A percentile compares a stretch with the other conserved stretches of the same genome.
These are phyloP conservation scores for Leistus spinibarbis DNA, from an alignment of 2,888 invertebrate genomes.

Conservation along the genomic window DNA sequence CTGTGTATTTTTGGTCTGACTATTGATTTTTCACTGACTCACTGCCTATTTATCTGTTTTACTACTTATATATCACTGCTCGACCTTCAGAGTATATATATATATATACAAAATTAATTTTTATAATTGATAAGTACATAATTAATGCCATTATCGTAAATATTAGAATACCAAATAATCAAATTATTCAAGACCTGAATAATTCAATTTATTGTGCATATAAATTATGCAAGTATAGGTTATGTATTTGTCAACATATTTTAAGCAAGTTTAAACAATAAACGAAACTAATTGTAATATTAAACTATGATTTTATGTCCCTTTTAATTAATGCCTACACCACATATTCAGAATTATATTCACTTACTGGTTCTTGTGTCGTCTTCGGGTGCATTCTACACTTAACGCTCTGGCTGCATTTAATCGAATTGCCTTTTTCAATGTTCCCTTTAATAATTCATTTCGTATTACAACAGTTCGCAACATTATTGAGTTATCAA, in stretches of 20 bases:
- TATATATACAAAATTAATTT: too few species aligned
- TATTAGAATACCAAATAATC: too few species aligned
- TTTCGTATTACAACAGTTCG: conserved; percentile 75
- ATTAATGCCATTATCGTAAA: too few species aligned
- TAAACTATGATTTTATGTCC: not conserved
- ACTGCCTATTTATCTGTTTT: too few species aligned
- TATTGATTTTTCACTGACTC: too few species aligned
- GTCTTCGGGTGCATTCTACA: conserved; percentile 67
- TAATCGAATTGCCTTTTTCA: conserved; percentile 65
- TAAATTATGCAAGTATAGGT: conserved; percentile 12
- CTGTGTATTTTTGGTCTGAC: too few species aligned
- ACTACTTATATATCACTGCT: too few species aligned
- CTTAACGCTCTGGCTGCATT: conserved; percentile 66
- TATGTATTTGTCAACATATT: conserved; percentile 17
- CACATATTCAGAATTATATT: conserved; percentile 7
- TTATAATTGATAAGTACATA: too few species aligned
- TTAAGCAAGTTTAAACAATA: not conserved
- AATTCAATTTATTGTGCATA: too few species aligned
- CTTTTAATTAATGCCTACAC: conserved; percentile 24
- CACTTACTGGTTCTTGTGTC: conserved; percentile 64
- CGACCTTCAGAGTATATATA: too few species aligned
- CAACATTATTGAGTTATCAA: conserved; percentile 64
- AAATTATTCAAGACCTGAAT: too few species aligned
- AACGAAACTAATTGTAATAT: not conserved
- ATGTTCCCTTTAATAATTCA: conserved; percentile 67